Base-by-base conservation (phyloP, 2,797 vertebrate species). In the Eulemur mongoz region DNA sequence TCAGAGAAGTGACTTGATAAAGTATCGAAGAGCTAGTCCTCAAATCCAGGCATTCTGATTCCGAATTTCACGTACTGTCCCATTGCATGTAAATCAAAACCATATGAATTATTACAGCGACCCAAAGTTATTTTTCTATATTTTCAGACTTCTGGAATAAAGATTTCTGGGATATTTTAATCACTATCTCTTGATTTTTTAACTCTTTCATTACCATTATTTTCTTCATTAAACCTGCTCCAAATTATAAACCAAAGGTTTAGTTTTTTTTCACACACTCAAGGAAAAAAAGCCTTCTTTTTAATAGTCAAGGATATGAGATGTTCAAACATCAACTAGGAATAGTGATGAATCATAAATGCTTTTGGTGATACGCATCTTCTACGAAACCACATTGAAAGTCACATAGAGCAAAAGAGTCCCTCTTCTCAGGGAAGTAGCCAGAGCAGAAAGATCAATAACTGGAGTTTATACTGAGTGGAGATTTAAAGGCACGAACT, bases 321-420 rank as follows among this genome's bases (percentile, higher is more conserved):
- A 87, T 87, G 4, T 54, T 82, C 76, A 96, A 82, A 79, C n/a
- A 50, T 54, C 23, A 73, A 18, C 79, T 83, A 73, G 59, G 57
- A 90, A 30, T 27, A 75, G 32, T 84, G 30, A 92, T 92, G 90
- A 87, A 94, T 96, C 67, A 96, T 95, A 61, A 75, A 90, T 94
- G 32, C 14, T 65, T 93, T 69, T 75, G 76, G 50, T 30, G 22
- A 54, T n/a, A 27, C 10, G 11, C 67, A 35, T 85, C 84, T 96
- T 90, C 82, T 7, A 69, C 25, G 67, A 95, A 92, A 93, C 52
- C 93, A 85, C 81, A 84, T 0, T 50, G 22, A 78, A 81, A 95
- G 84, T 93, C 90, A 96, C 70, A 30, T n/a, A 15, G 81, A 89
- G 65, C 67, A 69, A 57, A 76, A 30, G 18, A 65, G 61, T 22